phyloP scores from a whole-genome alignment of 1,140 invertebrate genomes.

The Drosophila seguyi region DNA sequence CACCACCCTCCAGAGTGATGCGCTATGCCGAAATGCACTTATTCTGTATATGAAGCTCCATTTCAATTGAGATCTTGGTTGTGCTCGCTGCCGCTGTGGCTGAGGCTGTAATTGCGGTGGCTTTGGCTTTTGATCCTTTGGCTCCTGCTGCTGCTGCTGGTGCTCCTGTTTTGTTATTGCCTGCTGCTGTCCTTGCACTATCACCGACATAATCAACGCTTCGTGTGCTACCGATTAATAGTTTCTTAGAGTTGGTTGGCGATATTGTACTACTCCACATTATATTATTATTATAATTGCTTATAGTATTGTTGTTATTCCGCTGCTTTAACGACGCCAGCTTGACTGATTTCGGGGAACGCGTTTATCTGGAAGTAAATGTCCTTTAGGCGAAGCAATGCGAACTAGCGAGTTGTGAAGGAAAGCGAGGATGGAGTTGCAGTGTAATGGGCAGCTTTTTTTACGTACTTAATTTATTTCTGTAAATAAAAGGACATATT shows the following conservation, averaged over 20 bases:
- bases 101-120: conserved; percentile 31
- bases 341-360: conserved; percentile 59
- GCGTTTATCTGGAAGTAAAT: conserved; percentile 5
- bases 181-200: conserved; percentile 68
- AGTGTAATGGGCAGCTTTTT: neutral
- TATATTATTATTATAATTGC: conserved; percentile 83
- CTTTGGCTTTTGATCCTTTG: conserved; percentile 58
- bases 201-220: conserved; percentile 85
- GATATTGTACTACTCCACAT: conserved; percentile 85
- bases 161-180: conserved; percentile 63
- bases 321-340: conserved; percentile 72
- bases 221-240: conserved; percentile 82
- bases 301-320: conserved; percentile 64
- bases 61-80: conserved; percentile 85
- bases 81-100: conserved; percentile 54
- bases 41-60: conserved; percentile 85
- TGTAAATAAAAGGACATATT: conserved; percentile 19
- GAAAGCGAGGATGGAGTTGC: neutral
- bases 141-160: conserved; percentile 51
- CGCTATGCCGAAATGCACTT: conserved; percentile 85
- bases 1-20: conserved; percentile 85
- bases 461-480: conserved; percentile 1
- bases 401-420: neutral
- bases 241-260: conserved; percentile 85
- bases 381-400: conserved; percentile 1